Evolutionary conservation across 2,888 invertebrate genomes (phyloP), one percentile per base, ranked within the genome.

Genomic region (Notodonta dromedarius): DNA sequence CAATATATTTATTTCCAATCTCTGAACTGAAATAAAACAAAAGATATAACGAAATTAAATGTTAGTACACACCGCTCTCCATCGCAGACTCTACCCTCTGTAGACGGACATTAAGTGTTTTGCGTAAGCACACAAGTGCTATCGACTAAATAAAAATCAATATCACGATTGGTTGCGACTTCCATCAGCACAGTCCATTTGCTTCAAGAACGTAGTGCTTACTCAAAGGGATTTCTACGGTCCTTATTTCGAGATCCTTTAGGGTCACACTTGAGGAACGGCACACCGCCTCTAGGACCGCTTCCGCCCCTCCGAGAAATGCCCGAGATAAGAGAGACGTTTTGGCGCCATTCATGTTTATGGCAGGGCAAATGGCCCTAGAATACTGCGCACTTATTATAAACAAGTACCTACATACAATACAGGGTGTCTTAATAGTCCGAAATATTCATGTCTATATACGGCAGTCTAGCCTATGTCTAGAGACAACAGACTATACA

Each of bases 261-360:
- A 91, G 90, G 90, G 78, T 87, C 86, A 93, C 90, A 91, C 93
- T 93, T 89, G 90, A 91, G 83, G 87, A 88, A 84, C 87, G 86
- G 77, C 79, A 78, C 80, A 75, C 79, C 81, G 89, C 85, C 88
- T 90, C 89, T 89, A 83, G 87, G 89, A 80, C 77, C 85, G 87
- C 90, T 91, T 93, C 92, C 93, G 90, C 87, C 89, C 89, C 86
- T 89, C 87, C 82, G 85, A 88, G 91, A 90, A 91, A 90, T 87
- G 85, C 88, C 90, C 91, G 85, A 93, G 93, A 93, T 93, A 93
- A 93, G 93, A 92, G 90, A 92, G 91, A 92, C 91, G 89, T 93
- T 93, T 92, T 91, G 91, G 88, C 91, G 87, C 93, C 91, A 92
- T 93, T 93, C 90, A 91, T 92, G 93, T 93, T 93, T 92, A 93